Percentiles rank a stretch among this genome's conserved stretches.
Conservation (phyloP, 2,797 vertebrate species). For the Holocentrus rufus region DNA sequence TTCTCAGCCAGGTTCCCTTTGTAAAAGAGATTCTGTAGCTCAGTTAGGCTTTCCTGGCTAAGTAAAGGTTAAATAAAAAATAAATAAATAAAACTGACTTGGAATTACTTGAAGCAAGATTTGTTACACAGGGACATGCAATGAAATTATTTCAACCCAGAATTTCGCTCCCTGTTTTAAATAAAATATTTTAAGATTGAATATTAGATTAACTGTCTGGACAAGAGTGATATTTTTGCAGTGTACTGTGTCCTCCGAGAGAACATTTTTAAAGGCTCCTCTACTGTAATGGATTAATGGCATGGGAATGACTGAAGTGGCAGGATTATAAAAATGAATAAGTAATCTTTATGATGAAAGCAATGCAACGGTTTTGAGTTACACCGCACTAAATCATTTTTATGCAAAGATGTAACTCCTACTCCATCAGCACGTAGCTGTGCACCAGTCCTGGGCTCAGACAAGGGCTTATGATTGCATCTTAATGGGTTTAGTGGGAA, state of each 20-base stretch:
- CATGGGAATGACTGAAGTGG: constrained; percentile 36
- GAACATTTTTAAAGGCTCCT: constrained; percentile 25
- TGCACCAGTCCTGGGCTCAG: constrained; percentile 8
- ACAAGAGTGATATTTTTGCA: constrained; percentile 24
- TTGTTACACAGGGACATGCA: neutral
- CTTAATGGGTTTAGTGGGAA: constrained; percentile 26
- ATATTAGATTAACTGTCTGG: constrained; percentile 14
- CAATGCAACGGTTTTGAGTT: constrained; percentile 59
- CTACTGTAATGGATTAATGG: constrained; percentile 42
- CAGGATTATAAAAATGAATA: constrained; percentile 54
- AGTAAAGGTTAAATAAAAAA: neutral
- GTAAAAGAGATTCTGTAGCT: too few relatives aligned
- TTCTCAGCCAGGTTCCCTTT: too few relatives aligned
- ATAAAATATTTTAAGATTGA: constrained; percentile 14
- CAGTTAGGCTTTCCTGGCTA: neutral
- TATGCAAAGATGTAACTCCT: constrained; percentile 64
- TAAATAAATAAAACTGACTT: too few relatives aligned
- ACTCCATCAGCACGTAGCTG: constrained; percentile 49
- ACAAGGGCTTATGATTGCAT: constrained; percentile 1
- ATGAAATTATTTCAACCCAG: neutral
- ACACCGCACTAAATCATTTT: constrained; percentile 65
- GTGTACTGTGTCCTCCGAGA: constrained; percentile 17
- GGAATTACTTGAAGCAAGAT: too few relatives aligned
- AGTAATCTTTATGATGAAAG: constrained; percentile 62
- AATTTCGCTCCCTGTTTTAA: constrained; percentile 1